Evolutionary conservation across 2,797 vertebrate species (phyloP).

Genomic region (Lithobates pipiens): DNA sequence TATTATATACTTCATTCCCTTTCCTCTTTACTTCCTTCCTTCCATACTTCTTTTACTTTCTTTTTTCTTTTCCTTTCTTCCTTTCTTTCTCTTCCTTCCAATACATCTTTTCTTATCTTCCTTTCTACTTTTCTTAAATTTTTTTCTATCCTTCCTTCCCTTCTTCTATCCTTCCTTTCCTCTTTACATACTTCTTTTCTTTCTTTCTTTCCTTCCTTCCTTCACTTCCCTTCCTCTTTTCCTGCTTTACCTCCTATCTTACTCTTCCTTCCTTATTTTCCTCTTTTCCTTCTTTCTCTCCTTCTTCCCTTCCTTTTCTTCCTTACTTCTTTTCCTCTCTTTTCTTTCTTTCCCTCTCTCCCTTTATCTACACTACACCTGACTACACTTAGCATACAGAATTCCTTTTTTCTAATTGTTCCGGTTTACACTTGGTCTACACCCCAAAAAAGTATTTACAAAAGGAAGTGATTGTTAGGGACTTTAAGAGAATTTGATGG

Average conservation of each 20-base stretch:
- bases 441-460: no score
- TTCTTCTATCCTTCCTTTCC: not conserved
- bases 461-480: no score
- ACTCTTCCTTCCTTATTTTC: not conserved
- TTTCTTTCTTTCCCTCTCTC: not conserved
- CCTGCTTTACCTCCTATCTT: no score
- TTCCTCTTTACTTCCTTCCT: not conserved
- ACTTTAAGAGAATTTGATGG: no score
- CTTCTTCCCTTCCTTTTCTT: not conserved
- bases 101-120: not conserved
- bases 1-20: not conserved
- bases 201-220: no score
- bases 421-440: no score
- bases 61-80: not conserved
- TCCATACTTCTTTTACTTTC: not conserved
- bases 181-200: not conserved
- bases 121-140: not conserved
- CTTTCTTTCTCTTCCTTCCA: not conserved
- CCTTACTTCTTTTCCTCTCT: not conserved
- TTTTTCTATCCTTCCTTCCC: not conserved
- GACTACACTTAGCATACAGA: no score
- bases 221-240: no score
- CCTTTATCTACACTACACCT: no score
- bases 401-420: no score
- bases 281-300: not conserved